Conservation (phyloP, 2,888 invertebrate species). For the Seira ritae region DNA sequence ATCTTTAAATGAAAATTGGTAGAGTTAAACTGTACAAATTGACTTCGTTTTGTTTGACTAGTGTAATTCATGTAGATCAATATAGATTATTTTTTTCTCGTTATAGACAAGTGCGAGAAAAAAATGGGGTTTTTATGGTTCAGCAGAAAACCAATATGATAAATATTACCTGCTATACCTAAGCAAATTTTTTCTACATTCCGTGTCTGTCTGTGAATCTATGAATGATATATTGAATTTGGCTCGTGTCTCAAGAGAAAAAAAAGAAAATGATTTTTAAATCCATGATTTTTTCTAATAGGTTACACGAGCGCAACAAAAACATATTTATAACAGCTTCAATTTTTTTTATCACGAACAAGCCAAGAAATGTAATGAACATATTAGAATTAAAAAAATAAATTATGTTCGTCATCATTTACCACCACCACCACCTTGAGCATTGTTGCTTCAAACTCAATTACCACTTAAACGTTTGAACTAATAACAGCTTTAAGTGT, state of each 20-base stretch:
- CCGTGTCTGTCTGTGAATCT: not conserved
- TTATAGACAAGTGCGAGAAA: not conserved
- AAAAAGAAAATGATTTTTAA: constrained; percentile 9
- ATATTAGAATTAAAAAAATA: not conserved
- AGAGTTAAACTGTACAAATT: constrained; percentile 39
- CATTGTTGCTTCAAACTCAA: constrained; percentile 9
- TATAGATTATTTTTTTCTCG: constrained; percentile 40
- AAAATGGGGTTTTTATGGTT: not conserved
- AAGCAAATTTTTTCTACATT: constrained; percentile 2
- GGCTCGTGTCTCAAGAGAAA: constrained; percentile 55
- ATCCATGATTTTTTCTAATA: constrained; percentile 44
- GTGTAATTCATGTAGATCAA: constrained; percentile 51
- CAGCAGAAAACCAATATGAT: not conserved
- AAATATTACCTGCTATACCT: constrained; percentile 27
- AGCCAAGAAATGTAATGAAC: constrained; percentile 31
- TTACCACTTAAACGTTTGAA: constrained; percentile 24
- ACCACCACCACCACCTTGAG: not conserved
- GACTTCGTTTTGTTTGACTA: constrained; percentile 51
- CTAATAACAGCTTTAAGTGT: constrained; percentile 21
- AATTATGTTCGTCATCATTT: constrained; percentile 16
- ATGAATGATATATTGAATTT: constrained; percentile 43
- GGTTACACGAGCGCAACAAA: constrained; percentile 8
- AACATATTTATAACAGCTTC: not conserved
- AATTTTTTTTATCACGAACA: constrained; percentile 13
- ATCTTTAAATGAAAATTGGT: not conserved